Evolutionary conservation across 2,888 invertebrate species (phyloP), one percentile per base, ranked within the genome.

Genomic region (Dryadula phaetusa): DNA sequence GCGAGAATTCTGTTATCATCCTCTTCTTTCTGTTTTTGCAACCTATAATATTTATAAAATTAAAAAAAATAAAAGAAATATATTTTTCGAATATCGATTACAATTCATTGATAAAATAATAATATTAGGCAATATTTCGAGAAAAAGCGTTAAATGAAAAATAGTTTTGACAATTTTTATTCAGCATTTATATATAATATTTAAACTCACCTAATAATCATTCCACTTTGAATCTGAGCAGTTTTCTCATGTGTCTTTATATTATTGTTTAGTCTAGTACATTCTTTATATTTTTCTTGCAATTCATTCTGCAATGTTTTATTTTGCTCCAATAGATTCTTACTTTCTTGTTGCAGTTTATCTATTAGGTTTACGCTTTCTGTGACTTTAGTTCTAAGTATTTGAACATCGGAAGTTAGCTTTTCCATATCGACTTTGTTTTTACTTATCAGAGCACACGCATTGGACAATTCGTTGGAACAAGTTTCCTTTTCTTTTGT

Each of bases 171-270:
- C 14, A 12, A 40, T 42, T 7, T 8, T 8, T 22, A 20, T 37
- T 40, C 12, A 8, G 14, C 8, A 32, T 32, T 7, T 32, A n/a
- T n/a, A n/a, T 12, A 37, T 6, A 18, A 3, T 7, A 16, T 28
- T 37, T 34, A 37, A 28, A 42, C 68, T 75, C 79, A 91, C 92
- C 90, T 90, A 42, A 77, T 84, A 46, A 92, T 88, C 78, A 90
- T 90, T 67, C 81, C 84, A 70, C 81, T 86, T 71, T 91, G 92
- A 71, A 92, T 84, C 76, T 88, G 85, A 0, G 86, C 86, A 0
- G 91, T 85, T 72, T 89, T 92, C 69, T 91, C 88, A 53, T 88
- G 88, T 0, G 88, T 92, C 74, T 89, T 92, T 4, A 90, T 88
- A 72, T 92, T 92, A 8, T 77, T 81, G 61, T 88, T 85, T 16